phyloP scores from a whole-genome alignment of 1,140 invertebrate species.

The Zaprionus taronus region DNA sequence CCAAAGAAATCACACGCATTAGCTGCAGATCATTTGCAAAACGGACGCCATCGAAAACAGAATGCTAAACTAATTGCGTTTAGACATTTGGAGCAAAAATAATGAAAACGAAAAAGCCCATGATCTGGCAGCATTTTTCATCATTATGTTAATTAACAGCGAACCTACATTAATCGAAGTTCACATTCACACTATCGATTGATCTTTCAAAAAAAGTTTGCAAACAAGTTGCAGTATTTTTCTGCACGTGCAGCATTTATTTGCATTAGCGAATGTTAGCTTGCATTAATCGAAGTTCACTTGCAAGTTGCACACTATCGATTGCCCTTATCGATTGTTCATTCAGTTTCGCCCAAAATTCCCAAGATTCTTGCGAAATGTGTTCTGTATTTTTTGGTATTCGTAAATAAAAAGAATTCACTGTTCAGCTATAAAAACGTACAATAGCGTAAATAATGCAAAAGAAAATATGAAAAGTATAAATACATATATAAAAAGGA shows the following conservation, averaged over 20 bases:
- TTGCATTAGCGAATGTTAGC: not conserved
- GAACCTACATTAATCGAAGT: not conserved
- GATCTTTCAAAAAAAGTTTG: not conserved
- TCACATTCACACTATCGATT: not conserved
- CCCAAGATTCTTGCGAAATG: not conserved
- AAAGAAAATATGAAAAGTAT: constrained; percentile 65
- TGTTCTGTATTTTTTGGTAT: not conserved
- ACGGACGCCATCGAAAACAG: not conserved
- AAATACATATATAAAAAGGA: constrained; percentile 57
- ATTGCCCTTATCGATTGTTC: not conserved
- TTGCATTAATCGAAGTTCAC: not conserved
- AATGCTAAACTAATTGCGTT: not conserved
- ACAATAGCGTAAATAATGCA: constrained; percentile 69
- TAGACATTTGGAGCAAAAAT: not conserved
- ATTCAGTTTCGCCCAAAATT: not conserved
- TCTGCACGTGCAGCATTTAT: not conserved
- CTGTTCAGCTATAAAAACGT: constrained; percentile 63
- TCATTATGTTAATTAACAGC: not conserved
- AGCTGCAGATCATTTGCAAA: constrained; percentile 26
- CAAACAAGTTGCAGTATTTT: no score
- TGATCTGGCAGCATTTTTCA: not conserved
- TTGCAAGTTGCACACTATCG: not conserved
- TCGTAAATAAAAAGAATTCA: not conserved
- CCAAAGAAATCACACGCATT: constrained; percentile 4
- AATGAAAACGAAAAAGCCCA: not conserved